Conservation (phyloP, 2,113 vertebrate species). For the Sardina pilchardus region DNA sequence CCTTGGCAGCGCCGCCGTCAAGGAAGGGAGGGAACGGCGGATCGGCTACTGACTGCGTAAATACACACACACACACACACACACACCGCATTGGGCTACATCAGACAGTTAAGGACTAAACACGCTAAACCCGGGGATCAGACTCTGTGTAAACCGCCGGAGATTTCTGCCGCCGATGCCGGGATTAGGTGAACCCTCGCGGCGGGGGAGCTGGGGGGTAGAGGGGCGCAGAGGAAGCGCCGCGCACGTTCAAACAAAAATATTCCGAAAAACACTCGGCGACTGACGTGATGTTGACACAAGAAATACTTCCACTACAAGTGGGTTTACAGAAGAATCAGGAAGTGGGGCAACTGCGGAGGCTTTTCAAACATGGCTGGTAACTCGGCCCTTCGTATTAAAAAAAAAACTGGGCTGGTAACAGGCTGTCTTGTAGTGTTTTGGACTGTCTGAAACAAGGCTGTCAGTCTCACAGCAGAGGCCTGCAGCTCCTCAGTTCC, state of each 20-base stretch:
- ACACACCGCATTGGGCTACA: constrained; percentile 58
- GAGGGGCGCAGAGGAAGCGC: background rate
- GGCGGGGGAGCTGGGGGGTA: constrained; percentile 1
- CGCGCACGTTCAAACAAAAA: background rate
- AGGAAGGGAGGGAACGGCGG: constrained; percentile 48
- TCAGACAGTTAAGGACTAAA: constrained; percentile 43
- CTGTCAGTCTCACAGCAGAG: background rate
- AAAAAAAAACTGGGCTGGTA: background rate
- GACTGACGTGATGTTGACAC: constrained; percentile 10
- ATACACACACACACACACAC: constrained; percentile 62
- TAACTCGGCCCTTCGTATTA: background rate
- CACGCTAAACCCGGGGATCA: constrained; percentile 24
- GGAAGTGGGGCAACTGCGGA: background rate
- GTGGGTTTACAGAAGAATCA: constrained; percentile 8
- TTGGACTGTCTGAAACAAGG: constrained; percentile 22
- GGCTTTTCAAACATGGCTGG: background rate
- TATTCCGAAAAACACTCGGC: background rate
- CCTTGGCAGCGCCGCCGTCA: constrained; percentile 67
- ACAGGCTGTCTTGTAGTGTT: constrained; percentile 1
- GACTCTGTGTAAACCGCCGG: constrained; percentile 29
- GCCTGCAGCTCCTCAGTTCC: background rate
- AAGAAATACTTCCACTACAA: background rate
- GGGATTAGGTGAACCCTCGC: constrained; percentile 31
- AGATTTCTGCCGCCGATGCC: constrained; percentile 28
- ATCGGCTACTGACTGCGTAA: constrained; percentile 62